Base-by-base conservation (phyloP, 2,888 invertebrate species). In the Lapara coniferarum region DNA sequence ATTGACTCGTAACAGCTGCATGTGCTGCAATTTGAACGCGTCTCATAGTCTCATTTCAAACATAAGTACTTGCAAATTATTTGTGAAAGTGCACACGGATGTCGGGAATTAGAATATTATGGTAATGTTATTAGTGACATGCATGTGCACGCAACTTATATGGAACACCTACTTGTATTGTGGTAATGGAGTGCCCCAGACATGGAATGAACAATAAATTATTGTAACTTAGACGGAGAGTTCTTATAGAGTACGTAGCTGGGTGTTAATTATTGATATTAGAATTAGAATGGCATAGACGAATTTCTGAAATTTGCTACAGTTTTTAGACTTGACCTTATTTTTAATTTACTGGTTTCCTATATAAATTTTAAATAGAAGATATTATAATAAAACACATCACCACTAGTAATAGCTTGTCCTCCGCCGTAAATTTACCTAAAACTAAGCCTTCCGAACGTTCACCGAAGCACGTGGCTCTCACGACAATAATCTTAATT, bases 31-130 rank as follows among this genome's bases (percentile, higher is more conserved):
- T 59, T 44, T 44, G 6, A 63, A 63, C 63, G 49, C 63, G 63
- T 63, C 49, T 63, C 63, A 59, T 59, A 19, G 46, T 63, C 49
- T 63, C 63, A 63, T 63, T 63, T 63, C 19, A 19, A 63, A 63
- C 63, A 12, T 57, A 58, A 66, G 66, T 78, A 81, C 78, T 80
- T 80, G 79, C 75, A 79, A 82, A 81, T 81, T 76, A 75, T 79
- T 78, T 75, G 76, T 76, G 73, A 77, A 75, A 77, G 73, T 78
- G 75, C 74, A 80, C 76, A 73, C 76, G 77, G 79, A 81, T 77
- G 77, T 71, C 59, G 69, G 63, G 67, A 80, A 80, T 79, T 72
- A 72, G 72, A 70, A 74, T 77, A 76, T 77, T 79, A 82, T 78
- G 78, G 73, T 74, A 82, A 81, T 79, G 57, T 58, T 66, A 66